These are phyloP conservation scores for Lasioglossum zephyrum DNA, from an alignment of 2,888 invertebrate genomes.

Conservation along the genomic window DNA sequence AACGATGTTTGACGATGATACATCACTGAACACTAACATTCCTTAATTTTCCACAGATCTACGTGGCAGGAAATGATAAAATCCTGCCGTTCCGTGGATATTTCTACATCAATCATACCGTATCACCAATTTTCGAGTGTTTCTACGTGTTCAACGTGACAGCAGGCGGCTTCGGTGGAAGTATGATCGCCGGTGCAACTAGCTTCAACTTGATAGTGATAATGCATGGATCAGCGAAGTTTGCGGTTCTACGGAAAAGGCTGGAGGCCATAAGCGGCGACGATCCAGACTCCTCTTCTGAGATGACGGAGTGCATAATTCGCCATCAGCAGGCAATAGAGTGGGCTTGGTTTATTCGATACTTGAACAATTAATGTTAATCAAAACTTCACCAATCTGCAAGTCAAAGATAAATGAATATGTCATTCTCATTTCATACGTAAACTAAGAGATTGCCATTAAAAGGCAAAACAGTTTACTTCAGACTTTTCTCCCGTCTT, in stretches of 20 bases:
- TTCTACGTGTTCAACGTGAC: constrained; percentile 68
- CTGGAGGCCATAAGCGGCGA: constrained; percentile 64
- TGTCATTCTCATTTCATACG: no score
- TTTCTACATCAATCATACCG: constrained; percentile 71
- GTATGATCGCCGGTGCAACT: constrained; percentile 75
- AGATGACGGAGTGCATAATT: constrained; percentile 66
- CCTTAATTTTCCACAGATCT: constrained; percentile 53
- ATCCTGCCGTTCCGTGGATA: constrained; percentile 76
- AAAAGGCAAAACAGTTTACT: no score
- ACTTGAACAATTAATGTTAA: not conserved
- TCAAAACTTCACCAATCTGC: no score
- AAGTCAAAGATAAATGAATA: no score
- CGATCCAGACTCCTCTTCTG: constrained; percentile 46
- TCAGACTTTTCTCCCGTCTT: no score
- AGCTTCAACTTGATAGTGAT: constrained; percentile 75
- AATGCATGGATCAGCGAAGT: constrained; percentile 78
- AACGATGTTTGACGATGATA: not conserved
- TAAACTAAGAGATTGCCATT: no score
- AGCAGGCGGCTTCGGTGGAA: constrained; percentile 62
- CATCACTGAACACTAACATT: not conserved
- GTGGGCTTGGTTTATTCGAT: constrained; percentile 57
- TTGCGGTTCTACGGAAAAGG: constrained; percentile 71
- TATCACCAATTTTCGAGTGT: constrained; percentile 70
- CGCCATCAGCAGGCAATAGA: constrained; percentile 77
- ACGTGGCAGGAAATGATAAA: constrained; percentile 57